phyloP scores from a whole-genome alignment of 2,797 vertebrate species.

The Pseudochirops corinnae region DNA sequence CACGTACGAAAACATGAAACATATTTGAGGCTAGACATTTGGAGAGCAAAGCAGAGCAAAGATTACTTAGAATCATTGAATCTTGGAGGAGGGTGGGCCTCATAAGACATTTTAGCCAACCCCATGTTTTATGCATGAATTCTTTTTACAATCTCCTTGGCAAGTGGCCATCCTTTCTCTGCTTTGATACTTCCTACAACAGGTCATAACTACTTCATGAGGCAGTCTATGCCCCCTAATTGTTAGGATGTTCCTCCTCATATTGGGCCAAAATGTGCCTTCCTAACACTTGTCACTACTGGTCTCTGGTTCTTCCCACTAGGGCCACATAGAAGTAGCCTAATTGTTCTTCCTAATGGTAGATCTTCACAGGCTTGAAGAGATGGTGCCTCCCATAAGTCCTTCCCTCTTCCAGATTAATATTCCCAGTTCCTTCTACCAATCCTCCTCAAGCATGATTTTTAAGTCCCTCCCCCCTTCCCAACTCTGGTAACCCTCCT shows the following conservation, averaged over 20 bases:
- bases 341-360: neutral
- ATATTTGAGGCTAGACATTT: neutral
- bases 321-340: neutral
- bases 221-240: neutral
- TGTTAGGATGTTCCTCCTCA: neutral
- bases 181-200: neutral
- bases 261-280: neutral
- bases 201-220: neutral
- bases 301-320: neutral
- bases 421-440: neutral
- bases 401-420: neutral
- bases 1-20: conserved; percentile 1
- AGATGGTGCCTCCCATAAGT: neutral
- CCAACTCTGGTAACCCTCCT: neutral
- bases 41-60: neutral
- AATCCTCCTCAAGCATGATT: neutral
- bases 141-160: neutral
- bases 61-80: neutral
- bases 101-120: neutral
- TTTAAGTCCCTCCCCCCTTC: neutral
- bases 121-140: neutral
- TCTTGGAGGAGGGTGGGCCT: neutral
- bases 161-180: neutral
- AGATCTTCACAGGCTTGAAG: neutral
- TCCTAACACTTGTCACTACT: neutral